phyloP scores from a whole-genome alignment of 1,140 invertebrate species.

The Caenorhabditis latens region DNA sequence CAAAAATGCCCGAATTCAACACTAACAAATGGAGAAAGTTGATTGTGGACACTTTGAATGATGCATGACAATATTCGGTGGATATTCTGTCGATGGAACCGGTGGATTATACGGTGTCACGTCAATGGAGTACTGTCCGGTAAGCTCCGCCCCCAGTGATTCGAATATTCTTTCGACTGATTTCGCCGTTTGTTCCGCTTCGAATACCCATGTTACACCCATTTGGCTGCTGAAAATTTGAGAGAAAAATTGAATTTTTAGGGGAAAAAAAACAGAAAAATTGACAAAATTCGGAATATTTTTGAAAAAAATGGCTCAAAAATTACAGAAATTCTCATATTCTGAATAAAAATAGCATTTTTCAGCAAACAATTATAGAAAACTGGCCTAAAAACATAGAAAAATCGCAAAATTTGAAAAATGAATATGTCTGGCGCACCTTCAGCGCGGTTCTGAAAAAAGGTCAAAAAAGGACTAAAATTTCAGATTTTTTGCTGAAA shows the following conservation, averaged over 20 bases:
- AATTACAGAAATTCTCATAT: too few species aligned
- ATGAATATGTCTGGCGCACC: too few species aligned
- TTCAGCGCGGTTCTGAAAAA: too few species aligned
- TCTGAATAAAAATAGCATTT: too few species aligned
- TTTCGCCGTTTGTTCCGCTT: constrained; percentile 43
- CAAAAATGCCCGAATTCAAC: neutral
- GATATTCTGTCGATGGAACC: neutral
- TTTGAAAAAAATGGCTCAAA: too few species aligned
- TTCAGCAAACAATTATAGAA: too few species aligned
- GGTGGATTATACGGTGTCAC: constrained; percentile 23
- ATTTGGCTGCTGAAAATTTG: neutral
- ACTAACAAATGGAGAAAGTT: constrained; percentile 38
- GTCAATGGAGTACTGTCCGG: neutral
- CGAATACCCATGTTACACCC: constrained; percentile 45
- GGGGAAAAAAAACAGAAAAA: too few species aligned
- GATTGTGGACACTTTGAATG: constrained; percentile 35
- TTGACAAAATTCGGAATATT: too few species aligned
- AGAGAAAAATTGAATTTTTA: too few species aligned
- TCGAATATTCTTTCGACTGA: constrained; percentile 27
- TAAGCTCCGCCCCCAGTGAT: neutral
- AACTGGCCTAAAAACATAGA: too few species aligned
- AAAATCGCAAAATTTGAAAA: too few species aligned
- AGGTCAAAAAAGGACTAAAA: too few species aligned
- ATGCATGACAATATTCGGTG: constrained; percentile 26
- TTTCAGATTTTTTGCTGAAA: neutral